These are phyloP conservation scores for Scaeva pyrastri DNA, from an alignment of 2,888 invertebrate genomes.

Conservation along the genomic window DNA sequence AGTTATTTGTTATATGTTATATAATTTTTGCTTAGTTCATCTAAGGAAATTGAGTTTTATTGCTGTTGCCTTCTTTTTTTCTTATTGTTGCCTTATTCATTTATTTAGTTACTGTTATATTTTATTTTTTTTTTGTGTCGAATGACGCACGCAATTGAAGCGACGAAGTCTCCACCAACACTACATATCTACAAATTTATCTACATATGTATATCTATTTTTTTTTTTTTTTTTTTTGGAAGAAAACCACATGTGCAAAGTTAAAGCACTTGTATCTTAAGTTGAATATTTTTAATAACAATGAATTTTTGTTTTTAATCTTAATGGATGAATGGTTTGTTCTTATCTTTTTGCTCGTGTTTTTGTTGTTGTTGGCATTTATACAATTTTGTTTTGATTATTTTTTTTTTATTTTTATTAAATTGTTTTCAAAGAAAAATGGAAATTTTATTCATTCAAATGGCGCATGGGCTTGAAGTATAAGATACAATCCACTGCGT, in stretches of 20 bases:
- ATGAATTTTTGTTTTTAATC: slow-evolving; percentile 30
- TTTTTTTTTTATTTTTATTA: background rate
- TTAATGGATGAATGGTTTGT: slow-evolving; percentile 52
- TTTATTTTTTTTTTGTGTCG: background rate
- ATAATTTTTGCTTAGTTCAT: slow-evolving; percentile 25
- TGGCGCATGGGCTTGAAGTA: slow-evolving; percentile 33
- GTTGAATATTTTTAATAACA: slow-evolving; percentile 46
- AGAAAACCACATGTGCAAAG: slow-evolving; percentile 51
- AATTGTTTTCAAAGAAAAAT: slow-evolving; percentile 26
- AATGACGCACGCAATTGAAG: slow-evolving; percentile 47
- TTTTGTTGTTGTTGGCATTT: background rate
- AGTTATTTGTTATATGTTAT: no score
- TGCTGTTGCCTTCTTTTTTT: no score
- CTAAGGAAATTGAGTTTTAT: slow-evolving; percentile 33
- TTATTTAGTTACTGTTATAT: background rate
- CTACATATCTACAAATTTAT: no score
- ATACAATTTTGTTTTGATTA: slow-evolving; percentile 27
- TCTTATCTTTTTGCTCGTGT: slow-evolving; percentile 44
- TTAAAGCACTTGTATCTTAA: slow-evolving; percentile 40
- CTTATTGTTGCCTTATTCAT: slow-evolving; percentile 7
- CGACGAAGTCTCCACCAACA: slow-evolving; percentile 2
- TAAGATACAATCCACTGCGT: background rate
- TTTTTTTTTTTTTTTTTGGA: background rate
- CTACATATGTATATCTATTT: no score
- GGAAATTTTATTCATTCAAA: slow-evolving; percentile 47